A percentile compares a stretch with the other conserved stretches of the same genome.
phyloP scores from a whole-genome alignment of 2,797 vertebrate species.

The Poeciliopsis turneri region DNA sequence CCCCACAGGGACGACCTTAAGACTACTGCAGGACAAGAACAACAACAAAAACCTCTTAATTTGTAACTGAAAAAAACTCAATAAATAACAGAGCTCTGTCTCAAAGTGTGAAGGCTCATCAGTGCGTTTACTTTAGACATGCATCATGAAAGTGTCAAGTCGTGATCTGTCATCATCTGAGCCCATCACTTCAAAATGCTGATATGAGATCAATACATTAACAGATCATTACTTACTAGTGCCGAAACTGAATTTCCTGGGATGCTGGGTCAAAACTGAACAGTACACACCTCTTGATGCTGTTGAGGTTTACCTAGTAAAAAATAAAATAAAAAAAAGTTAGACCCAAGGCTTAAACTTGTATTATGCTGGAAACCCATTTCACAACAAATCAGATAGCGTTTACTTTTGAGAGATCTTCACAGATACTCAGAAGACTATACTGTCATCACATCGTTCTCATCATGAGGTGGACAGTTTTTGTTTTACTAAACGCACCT shows the following conservation, averaged over 20 bases:
- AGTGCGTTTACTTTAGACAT: slow-evolving; percentile 87
- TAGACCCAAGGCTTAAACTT: neutral
- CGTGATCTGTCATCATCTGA: slow-evolving; percentile 75
- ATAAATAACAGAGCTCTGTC: rapidly evolving
- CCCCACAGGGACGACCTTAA: slow-evolving; percentile 94
- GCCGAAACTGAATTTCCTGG: slow-evolving; percentile 87
- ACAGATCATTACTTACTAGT: slow-evolving; percentile 86
- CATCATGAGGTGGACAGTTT: neutral
- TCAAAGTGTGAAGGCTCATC: slow-evolving; percentile 54
- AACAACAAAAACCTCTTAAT: neutral
- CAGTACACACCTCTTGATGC: slow-evolving; percentile 90
- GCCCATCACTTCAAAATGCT: slow-evolving; percentile 10
- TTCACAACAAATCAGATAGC: slow-evolving; percentile 74
- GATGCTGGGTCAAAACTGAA: slow-evolving; percentile 83
- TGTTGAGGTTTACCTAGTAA: slow-evolving; percentile 88
- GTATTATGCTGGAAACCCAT: neutral
- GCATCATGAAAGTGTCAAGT: slow-evolving; percentile 82
- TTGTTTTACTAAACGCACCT: slow-evolving; percentile 68
- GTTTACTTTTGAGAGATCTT: slow-evolving; percentile 74
- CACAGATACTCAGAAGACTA: slow-evolving; percentile 81
- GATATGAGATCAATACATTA: neutral
- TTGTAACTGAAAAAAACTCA: neutral
- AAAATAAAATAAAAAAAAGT: neutral
- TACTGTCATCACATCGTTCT: slow-evolving; percentile 74
- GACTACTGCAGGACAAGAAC: slow-evolving; percentile 79